Evolutionary conservation across 2,113 vertebrate species (phyloP).

Genomic region (Nymphicus hollandicus): DNA sequence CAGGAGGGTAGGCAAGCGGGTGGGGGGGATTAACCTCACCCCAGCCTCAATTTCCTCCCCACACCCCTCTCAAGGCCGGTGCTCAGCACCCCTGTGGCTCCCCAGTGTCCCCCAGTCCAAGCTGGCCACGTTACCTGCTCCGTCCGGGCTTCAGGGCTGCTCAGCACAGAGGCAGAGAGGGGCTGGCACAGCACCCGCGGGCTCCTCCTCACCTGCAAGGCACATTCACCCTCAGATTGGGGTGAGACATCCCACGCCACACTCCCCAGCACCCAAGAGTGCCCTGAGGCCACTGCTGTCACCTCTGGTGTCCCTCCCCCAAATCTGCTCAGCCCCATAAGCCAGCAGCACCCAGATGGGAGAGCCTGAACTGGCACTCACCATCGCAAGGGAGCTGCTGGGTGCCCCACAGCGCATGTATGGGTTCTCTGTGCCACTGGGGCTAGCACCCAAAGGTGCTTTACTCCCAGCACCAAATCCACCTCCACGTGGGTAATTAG

Average conservation of each 20-base stretch:
- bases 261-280: rapidly evolving
- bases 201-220: slow-evolving; percentile 67
- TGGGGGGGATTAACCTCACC: no score
- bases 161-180: slow-evolving; percentile 54
- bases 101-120: not conserved
- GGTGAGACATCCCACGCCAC: rapidly evolving
- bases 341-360: not conserved
- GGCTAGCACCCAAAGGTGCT: not conserved
- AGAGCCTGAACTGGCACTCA: not conserved
- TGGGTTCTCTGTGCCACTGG: not conserved
- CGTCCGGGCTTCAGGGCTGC: not conserved
- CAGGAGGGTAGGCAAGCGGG: rapidly evolving
- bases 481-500: not conserved
- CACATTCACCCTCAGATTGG: not conserved
- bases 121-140: slow-evolving; percentile 51
- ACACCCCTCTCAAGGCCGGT: not conserved
- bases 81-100: not conserved
- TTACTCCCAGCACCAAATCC: not conserved
- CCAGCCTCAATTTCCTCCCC: no score
- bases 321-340: rapidly evolving
- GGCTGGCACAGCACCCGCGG: slow-evolving; percentile 65
- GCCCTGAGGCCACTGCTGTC: not conserved
- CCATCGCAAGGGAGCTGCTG: rapidly evolving
- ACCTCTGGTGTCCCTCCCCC: not conserved
- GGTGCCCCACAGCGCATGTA: rapidly evolving